phyloP scores from a whole-genome alignment of 2,797 vertebrate genomes.

The Falco peregrinus region DNA sequence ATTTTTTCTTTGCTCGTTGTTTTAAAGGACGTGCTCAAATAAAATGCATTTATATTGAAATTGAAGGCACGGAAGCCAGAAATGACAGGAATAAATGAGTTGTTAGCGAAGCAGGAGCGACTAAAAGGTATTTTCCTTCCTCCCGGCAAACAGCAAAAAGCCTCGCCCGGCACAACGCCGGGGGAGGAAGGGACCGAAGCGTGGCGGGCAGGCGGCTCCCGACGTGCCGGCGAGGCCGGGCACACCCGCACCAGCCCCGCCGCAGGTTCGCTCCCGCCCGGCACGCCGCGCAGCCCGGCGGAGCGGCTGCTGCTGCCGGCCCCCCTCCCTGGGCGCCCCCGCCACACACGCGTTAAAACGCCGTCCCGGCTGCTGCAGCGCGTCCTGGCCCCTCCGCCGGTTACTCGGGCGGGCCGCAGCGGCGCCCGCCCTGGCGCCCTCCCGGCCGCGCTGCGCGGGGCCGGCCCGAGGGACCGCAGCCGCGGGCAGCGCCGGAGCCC shows the following conservation, averaged over 20 bases:
- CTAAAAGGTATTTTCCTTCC: neutral
- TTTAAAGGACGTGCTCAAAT: neutral
- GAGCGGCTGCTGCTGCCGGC: neutral
- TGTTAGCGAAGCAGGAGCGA: neutral
- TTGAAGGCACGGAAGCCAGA: neutral
- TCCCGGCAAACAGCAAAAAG: neutral
- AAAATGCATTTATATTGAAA: neutral
- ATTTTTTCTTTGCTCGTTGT: too few relatives aligned
- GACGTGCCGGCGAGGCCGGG: neutral
- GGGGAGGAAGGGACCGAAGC: neutral
- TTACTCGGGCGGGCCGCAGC: neutral
- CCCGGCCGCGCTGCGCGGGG: neutral
- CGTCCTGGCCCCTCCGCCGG: too few relatives aligned
- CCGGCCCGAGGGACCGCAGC: too few relatives aligned
- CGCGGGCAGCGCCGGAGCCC: neutral
- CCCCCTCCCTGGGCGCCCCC: too few relatives aligned
- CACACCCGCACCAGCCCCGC: neutral
- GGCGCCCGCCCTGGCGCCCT: neutral
- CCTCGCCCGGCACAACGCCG: fast-evolving
- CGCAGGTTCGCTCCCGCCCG: fast-evolving
- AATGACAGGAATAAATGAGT: neutral
- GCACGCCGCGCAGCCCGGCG: neutral
- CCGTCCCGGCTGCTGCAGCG: too few relatives aligned
- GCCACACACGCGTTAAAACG: too few relatives aligned
- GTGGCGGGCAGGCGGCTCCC: neutral